Conservation (phyloP, 1,140 invertebrate species). For the Eumeta japonica region DNA sequence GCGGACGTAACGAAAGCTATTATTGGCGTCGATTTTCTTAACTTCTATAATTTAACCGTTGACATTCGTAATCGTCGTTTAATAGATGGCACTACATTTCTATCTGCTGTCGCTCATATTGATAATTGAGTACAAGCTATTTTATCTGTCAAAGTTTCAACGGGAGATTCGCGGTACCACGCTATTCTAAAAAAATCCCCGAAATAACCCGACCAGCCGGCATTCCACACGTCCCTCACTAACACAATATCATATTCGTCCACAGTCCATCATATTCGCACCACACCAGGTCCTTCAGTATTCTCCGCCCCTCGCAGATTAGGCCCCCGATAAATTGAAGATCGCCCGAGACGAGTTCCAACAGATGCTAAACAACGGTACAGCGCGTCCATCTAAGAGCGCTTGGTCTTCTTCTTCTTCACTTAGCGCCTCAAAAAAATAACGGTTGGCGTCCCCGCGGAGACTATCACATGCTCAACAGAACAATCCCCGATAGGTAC, state of each 20-base stretch:
- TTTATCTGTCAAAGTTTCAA: slow-evolving; percentile 1
- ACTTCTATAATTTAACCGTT: slow-evolving; percentile 1
- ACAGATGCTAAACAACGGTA: too few relatives aligned
- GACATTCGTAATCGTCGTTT: too few relatives aligned
- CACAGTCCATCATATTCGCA: too few relatives aligned
- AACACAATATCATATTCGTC: neutral
- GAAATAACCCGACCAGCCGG: slow-evolving; percentile 4
- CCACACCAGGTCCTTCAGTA: slow-evolving; percentile 17
- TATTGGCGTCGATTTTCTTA: slow-evolving; percentile 1
- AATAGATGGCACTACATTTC: slow-evolving; percentile 1
- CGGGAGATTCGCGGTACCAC: too few relatives aligned
- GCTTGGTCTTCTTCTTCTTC: slow-evolving; percentile 1
- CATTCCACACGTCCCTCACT: neutral
- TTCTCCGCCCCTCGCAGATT: slow-evolving; percentile 1
- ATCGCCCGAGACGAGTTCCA: slow-evolving; percentile 4
- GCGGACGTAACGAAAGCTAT: slow-evolving; percentile 1
- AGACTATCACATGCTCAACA: slow-evolving; percentile 30
- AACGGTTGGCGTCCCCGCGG: slow-evolving; percentile 21
- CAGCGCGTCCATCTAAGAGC: slow-evolving; percentile 1
- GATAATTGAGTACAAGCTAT: neutral
- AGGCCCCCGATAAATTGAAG: too few relatives aligned
- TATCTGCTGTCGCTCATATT: too few relatives aligned
- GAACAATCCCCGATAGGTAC: too few relatives aligned
- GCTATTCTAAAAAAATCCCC: slow-evolving; percentile 4
- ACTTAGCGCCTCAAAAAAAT: slow-evolving; percentile 17